phyloP scores from a whole-genome alignment of 2,888 invertebrate species.

The Orchesella flavescens region DNA sequence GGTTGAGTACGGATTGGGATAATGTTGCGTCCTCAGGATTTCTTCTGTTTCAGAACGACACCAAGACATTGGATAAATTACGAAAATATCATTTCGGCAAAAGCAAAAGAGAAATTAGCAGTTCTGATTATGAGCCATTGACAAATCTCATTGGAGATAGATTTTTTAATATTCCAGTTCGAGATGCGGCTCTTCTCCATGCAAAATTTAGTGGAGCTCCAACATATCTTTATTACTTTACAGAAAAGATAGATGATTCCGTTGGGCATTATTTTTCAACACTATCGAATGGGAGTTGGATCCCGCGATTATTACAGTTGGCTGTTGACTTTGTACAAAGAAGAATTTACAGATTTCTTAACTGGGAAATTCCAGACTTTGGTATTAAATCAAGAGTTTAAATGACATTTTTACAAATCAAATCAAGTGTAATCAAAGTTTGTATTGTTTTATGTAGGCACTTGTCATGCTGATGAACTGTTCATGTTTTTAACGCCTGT shows the following conservation, averaged over 20 bases:
- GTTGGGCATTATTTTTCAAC: slow-evolving; percentile 41
- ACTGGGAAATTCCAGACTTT: slow-evolving; percentile 11
- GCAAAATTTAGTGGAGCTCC: slow-evolving; percentile 30
- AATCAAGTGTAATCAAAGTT: no score
- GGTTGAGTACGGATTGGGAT: slow-evolving; percentile 15
- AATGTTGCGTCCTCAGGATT: slow-evolving; percentile 8
- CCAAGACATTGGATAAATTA: slow-evolving; percentile 35
- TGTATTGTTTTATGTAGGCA: slow-evolving; percentile 25
- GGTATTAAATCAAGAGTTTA: slow-evolving; percentile 1
- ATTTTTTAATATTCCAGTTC: slow-evolving; percentile 38
- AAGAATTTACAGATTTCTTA: neutral
- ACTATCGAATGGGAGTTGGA: slow-evolving; percentile 13
- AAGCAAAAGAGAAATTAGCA: slow-evolving; percentile 16
- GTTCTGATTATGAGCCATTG: slow-evolving; percentile 36
- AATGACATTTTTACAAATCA: neutral
- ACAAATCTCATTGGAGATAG: slow-evolving; percentile 59
- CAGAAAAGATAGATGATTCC: slow-evolving; percentile 45
- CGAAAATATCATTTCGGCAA: slow-evolving; percentile 26
- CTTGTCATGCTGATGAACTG: slow-evolving; percentile 58
- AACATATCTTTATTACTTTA: slow-evolving; percentile 62
- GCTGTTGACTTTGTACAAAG: neutral
- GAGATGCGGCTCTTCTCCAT: slow-evolving; percentile 59
- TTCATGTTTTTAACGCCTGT: slow-evolving; percentile 38
- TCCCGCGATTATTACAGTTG: slow-evolving; percentile 22
- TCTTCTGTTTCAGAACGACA: slow-evolving; percentile 43